phyloP scores from a whole-genome alignment of 2,797 vertebrate species.

The Sciaenops ocellatus region DNA sequence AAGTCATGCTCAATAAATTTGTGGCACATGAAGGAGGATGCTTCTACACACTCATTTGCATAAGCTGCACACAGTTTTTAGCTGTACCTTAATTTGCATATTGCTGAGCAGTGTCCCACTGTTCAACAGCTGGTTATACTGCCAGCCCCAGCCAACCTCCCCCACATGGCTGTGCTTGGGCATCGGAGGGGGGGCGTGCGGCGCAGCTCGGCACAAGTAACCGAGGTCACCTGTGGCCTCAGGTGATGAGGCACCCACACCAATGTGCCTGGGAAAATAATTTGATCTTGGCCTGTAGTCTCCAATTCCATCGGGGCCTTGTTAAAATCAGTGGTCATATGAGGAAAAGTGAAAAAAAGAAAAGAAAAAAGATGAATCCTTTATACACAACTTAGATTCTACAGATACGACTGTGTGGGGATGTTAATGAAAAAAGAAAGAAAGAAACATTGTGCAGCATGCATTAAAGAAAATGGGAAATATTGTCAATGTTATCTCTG shows the following conservation, averaged over 20 bases:
- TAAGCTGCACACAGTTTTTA: not conserved
- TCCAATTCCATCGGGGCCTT: conserved; percentile 84
- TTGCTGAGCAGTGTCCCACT: conserved; percentile 72
- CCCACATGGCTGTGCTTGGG: conserved; percentile 72
- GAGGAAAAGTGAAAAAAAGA: not conserved
- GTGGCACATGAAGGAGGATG: not conserved
- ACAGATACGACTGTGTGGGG: not conserved
- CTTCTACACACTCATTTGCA: conserved; percentile 13
- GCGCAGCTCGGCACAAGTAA: conserved; percentile 80
- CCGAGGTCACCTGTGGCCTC: conserved; percentile 81
- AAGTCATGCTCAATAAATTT: conserved; percentile 13
- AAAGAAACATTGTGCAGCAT: not conserved
- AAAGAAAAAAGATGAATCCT: not conserved
- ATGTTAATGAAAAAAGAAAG: not conserved
- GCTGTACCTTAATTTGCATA: conserved; percentile 85
- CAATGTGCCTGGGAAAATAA: conserved; percentile 73
- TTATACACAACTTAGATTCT: not conserved
- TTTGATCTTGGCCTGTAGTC: conserved; percentile 82
- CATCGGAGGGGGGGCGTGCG: conserved; percentile 26
- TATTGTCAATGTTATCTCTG: not conserved
- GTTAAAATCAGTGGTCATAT: conserved; percentile 4
- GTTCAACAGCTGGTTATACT: conserved; percentile 78
- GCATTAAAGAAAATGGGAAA: not conserved
- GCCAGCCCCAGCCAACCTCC: conserved; percentile 84
- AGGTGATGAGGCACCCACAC: conserved; percentile 59